These are phyloP conservation scores for Corticium candelabrum DNA, from an alignment of 37 sponge, comb jelly and placozoan genomes.

Conservation along the genomic window DNA sequence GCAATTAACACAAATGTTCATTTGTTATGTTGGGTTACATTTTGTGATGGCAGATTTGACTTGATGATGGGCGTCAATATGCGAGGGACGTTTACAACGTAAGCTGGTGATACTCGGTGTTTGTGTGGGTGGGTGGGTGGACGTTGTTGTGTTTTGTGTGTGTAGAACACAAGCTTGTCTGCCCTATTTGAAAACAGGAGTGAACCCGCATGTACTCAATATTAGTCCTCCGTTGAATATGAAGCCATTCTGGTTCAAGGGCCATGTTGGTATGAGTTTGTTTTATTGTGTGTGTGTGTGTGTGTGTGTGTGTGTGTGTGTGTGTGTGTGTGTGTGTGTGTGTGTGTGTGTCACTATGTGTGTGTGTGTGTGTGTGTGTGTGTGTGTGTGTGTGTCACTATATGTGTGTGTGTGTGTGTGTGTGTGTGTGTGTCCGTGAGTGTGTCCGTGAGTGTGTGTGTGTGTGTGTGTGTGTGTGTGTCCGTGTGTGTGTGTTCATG, in stretches of 20 bases:
- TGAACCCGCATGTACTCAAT: conserved; percentile 90
- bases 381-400: too few relatives aligned
- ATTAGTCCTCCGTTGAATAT: conserved; percentile 96
- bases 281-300: too few relatives aligned
- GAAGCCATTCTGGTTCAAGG: conserved; percentile 83
- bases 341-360: too few relatives aligned
- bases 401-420: conserved; percentile 11
- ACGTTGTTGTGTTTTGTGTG: background rate
- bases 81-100: conserved; percentile 67
- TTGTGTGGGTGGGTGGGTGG: background rate
- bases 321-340: conserved; percentile 2
- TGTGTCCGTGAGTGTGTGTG: too few relatives aligned
- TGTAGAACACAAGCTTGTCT: conserved; percentile 84
- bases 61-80: conserved; percentile 95
- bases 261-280: conserved; percentile 74
- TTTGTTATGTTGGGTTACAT: too few relatives aligned
- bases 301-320: background rate
- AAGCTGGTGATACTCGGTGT: background rate
- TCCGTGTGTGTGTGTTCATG: background rate
- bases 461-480: conserved; percentile 7
- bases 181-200: conserved; percentile 78
- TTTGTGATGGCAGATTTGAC: conserved; percentile 79
- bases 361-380: too few relatives aligned
- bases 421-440: background rate
- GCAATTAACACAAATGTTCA: background rate